Evolutionary conservation across 1,140 invertebrate genomes (phyloP).

Genomic region (Eciton burchellii): DNA sequence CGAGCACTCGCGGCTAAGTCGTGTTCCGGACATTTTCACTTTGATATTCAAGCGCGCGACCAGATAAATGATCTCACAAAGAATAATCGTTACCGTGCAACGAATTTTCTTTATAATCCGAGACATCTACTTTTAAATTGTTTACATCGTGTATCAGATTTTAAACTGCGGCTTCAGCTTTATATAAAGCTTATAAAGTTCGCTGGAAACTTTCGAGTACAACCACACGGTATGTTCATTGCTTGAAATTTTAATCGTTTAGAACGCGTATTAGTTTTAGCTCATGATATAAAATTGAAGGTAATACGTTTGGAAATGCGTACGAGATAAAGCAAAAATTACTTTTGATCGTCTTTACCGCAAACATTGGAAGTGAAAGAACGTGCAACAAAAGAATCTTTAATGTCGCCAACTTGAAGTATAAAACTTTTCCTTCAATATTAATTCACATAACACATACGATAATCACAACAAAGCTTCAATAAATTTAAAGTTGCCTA

Average conservation of each 20-base stretch:
- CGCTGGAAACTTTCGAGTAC: constrained; percentile 3
- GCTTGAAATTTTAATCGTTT: constrained; percentile 11
- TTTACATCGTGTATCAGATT: constrained; percentile 27
- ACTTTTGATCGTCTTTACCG: neutral
- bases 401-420: constrained; percentile 22
- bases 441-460: neutral
- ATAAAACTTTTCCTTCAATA: neutral
- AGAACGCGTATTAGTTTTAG: neutral
- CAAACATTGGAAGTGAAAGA: neutral
- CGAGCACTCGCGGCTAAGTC: constrained; percentile 25
- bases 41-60: constrained; percentile 29
- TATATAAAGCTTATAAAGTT: no score
- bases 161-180: constrained; percentile 12
- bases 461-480: neutral
- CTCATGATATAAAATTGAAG: constrained; percentile 8
- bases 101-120: constrained; percentile 11
- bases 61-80: constrained; percentile 26
- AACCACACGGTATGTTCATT: constrained; percentile 14
- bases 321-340: no score
- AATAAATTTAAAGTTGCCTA: constrained; percentile 12
- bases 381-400: constrained; percentile 26
- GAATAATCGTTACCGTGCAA: constrained; percentile 14
- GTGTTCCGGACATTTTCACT: constrained; percentile 39
- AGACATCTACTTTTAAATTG: constrained; percentile 36
- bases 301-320: constrained; percentile 4